These are phyloP conservation scores for Eupithecia centaureata DNA, from an alignment of 2,888 invertebrate species.

Conservation along the genomic window DNA sequence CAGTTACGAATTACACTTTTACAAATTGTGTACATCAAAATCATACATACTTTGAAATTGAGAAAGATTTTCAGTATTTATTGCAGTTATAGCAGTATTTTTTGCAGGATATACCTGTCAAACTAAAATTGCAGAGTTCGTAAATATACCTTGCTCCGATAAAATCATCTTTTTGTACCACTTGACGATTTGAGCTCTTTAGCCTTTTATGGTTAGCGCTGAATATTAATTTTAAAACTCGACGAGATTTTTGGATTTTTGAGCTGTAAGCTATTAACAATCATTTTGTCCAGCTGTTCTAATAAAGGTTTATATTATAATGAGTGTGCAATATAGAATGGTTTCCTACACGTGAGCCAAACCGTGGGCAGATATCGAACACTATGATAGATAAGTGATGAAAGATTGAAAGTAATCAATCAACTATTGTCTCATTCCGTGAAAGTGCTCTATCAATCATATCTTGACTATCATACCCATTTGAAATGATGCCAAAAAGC, in stretches of 20 bases:
- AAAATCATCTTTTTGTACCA: neutral
- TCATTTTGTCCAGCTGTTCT: neutral
- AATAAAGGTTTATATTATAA: too few relatives aligned
- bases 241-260: neutral
- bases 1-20: neutral
- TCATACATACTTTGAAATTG: neutral
- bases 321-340: neutral
- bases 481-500: conserved; percentile 13
- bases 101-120: neutral
- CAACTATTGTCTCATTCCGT: conserved; percentile 7
- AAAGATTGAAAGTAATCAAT: conserved; percentile 11
- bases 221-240: neutral
- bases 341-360: neutral
- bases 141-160: too few relatives aligned
- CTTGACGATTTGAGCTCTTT: neutral
- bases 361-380: neutral
- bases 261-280: neutral
- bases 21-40: neutral
- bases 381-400: conserved; percentile 6
- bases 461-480: neutral
- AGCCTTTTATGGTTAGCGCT: neutral
- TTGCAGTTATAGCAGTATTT: neutral
- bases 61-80: neutral
- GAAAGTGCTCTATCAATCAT: conserved; percentile 17
- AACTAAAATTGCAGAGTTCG: too few relatives aligned